A percentile compares a stretch with the other conserved stretches of the same genome.
These are phyloP conservation scores for Saccostrea echinata DNA, from an alignment of 1,140 invertebrate genomes.

Conservation along the genomic window DNA sequence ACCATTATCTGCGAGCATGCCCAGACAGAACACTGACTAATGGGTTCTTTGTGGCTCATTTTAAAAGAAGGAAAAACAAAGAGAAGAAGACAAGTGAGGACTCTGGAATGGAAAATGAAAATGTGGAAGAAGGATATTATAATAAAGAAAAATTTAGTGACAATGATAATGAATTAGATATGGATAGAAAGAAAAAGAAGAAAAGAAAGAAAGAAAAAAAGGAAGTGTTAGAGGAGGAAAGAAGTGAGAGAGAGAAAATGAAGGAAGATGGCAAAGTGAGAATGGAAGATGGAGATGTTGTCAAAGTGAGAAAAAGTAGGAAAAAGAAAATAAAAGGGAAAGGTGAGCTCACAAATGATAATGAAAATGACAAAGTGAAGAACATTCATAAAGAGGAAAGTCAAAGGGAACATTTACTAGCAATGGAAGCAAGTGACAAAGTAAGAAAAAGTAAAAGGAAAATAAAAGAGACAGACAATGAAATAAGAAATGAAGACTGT, in stretches of 20 bases:
- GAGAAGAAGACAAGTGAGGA: constrained; percentile 14
- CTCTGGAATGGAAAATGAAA: not conserved
- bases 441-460: too few relatives aligned
- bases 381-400: too few relatives aligned
- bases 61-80: constrained; percentile 80
- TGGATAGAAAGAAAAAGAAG: not conserved
- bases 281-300: constrained; percentile 5
- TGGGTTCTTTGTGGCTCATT: constrained; percentile 96
- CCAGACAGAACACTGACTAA: constrained; percentile 90
- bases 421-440: too few relatives aligned
- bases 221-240: not conserved
- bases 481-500: too few relatives aligned
- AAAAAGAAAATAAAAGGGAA: too few relatives aligned
- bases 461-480: too few relatives aligned
- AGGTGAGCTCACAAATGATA: too few relatives aligned
- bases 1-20: constrained; percentile 88
- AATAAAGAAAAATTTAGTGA: constrained; percentile 29
- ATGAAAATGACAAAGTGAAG: too few relatives aligned
- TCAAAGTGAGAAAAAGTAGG: not conserved
- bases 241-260: constrained; percentile 32
- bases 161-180: not conserved
- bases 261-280: not conserved
- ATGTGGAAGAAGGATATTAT: not conserved
- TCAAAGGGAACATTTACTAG: too few relatives aligned
- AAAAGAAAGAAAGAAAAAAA: constrained; percentile 44